Evolutionary conservation across 2,797 vertebrate genomes (phyloP).

Genomic region (Sarcoramphus papa): DNA sequence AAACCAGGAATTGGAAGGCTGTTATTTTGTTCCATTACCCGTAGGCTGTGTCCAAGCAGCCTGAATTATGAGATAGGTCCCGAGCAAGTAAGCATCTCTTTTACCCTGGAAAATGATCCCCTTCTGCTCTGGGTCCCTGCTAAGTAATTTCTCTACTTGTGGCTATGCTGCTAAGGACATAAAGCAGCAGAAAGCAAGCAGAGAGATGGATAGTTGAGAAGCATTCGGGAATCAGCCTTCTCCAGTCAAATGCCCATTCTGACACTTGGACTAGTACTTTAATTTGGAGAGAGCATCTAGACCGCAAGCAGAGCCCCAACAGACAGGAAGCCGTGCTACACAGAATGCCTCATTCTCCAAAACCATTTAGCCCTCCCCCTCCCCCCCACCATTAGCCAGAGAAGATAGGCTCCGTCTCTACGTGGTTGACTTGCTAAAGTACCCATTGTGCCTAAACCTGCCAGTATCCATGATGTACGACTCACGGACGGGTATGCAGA

Average conservation of each 20-base stretch:
- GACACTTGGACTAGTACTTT: background rate
- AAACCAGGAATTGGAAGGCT: background rate
- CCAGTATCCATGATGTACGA: background rate
- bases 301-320: background rate
- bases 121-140: background rate
- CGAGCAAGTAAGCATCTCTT: background rate
- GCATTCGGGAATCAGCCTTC: fast-evolving
- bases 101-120: background rate
- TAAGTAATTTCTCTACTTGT: background rate
- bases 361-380: background rate
- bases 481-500: background rate
- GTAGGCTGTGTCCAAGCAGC: background rate
- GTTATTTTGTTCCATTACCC: background rate
- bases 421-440: background rate
- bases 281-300: background rate
- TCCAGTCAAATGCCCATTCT: fast-evolving
- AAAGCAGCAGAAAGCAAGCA: background rate
- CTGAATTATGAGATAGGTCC: background rate
- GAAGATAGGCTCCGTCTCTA: background rate
- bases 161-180: background rate
- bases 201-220: fast-evolving
- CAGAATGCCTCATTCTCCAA: background rate
- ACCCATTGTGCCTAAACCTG: background rate
- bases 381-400: background rate
- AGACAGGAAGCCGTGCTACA: background rate